These are phyloP conservation scores for Urechis unicinctus DNA, from an alignment of 2,888 invertebrate species.

Conservation along the genomic window DNA sequence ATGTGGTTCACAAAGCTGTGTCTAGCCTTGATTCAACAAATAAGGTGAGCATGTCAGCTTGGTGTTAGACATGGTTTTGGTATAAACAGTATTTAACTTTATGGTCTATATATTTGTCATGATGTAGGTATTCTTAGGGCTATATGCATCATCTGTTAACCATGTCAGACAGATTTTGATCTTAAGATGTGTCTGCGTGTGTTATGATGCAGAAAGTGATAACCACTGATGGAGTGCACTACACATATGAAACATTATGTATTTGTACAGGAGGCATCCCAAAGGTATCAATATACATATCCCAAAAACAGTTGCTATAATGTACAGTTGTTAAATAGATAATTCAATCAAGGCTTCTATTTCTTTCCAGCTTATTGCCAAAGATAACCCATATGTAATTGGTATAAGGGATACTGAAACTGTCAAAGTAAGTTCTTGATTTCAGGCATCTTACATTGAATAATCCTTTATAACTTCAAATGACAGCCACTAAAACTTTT, in stretches of 20 bases:
- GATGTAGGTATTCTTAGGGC: neutral
- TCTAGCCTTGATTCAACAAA: slow-evolving; percentile 38
- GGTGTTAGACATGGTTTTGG: too few relatives aligned
- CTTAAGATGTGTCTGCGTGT: too few relatives aligned
- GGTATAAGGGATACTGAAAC: slow-evolving; percentile 94
- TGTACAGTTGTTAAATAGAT: neutral
- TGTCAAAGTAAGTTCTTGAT: slow-evolving; percentile 55
- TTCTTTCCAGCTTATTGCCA: slow-evolving; percentile 39
- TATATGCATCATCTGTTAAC: neutral
- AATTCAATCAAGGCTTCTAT: neutral
- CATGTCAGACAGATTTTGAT: too few relatives aligned
- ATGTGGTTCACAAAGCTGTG: slow-evolving; percentile 56
- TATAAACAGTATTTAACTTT: neutral
- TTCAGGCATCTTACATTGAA: slow-evolving; percentile 26
- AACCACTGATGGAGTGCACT: slow-evolving; percentile 23
- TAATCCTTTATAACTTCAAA: slow-evolving; percentile 9
- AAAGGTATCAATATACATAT: slow-evolving; percentile 52
- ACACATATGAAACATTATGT: slow-evolving; percentile 75
- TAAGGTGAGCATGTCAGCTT: slow-evolving; percentile 45
- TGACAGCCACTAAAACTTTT: too few relatives aligned
- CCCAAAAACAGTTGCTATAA: neutral
- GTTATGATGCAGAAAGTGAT: too few relatives aligned
- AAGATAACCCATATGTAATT: slow-evolving; percentile 59
- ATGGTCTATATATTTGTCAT: neutral
- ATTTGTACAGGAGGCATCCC: slow-evolving; percentile 87